Percentiles rank a stretch among this genome's conserved stretches.
Conservation (phyloP, 2,113 vertebrate species). For the Mesoclemmys tuberculata region DNA sequence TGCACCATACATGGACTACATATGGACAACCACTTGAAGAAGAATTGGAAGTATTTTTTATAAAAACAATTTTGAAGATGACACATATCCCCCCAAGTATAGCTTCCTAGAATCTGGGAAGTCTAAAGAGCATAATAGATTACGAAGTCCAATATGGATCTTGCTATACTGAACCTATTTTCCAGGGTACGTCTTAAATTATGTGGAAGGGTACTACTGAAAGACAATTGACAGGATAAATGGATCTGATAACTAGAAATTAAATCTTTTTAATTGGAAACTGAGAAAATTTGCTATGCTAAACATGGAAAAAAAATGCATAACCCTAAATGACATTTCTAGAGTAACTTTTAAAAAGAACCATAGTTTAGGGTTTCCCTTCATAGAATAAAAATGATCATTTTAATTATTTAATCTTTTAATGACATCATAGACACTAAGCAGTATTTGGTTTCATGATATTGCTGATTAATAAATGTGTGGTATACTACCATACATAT, state of each 20-base stretch:
- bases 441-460: neutral
- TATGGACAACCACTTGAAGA: neutral
- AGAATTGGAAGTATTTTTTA: neutral
- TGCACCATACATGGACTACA: neutral
- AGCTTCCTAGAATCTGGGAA: neutral
- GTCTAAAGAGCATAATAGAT: neutral
- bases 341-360: neutral
- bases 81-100: neutral
- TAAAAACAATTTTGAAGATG: neutral
- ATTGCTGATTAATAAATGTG: neutral
- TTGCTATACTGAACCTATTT: neutral
- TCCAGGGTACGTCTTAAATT: neutral
- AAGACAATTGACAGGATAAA: neutral
- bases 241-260: neutral
- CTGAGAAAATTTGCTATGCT: neutral
- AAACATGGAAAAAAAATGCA: neutral
- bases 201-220: neutral
- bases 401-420: neutral
- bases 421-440: neutral
- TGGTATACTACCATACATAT: neutral
- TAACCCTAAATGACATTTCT: neutral
- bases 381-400: neutral
- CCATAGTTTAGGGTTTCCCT: neutral
- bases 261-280: neutral
- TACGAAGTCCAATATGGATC: neutral